These are phyloP conservation scores for Motacilla alba DNA, from an alignment of 2,113 vertebrate genomes.

Conservation along the genomic window DNA sequence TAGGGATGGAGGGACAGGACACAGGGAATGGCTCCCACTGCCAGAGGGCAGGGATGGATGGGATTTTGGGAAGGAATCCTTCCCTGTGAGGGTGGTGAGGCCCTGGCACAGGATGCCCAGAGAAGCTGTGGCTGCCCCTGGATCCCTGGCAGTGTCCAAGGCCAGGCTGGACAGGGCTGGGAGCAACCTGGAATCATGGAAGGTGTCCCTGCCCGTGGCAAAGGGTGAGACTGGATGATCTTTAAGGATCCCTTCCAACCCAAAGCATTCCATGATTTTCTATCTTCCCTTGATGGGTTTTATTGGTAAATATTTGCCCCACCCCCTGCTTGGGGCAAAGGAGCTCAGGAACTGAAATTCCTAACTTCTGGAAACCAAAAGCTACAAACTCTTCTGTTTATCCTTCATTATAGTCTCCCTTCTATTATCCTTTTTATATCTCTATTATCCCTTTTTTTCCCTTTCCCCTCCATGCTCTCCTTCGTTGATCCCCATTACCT, in stretches of 20 bases:
- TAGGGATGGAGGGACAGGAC: not conserved
- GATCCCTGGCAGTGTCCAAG: not conserved
- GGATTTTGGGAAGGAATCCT: rapidly evolving
- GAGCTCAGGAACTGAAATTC: not conserved
- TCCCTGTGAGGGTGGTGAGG: rapidly evolving
- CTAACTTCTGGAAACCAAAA: not conserved
- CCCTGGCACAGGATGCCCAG: not conserved
- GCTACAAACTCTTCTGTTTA: not conserved
- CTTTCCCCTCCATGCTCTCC: not conserved
- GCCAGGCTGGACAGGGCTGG: rapidly evolving
- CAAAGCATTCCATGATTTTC: not conserved
- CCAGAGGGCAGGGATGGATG: rapidly evolving
- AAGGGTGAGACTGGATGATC: rapidly evolving
- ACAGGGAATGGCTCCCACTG: not conserved
- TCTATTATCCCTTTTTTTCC: not conserved
- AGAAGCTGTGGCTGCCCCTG: not conserved
- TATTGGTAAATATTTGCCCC: not conserved
- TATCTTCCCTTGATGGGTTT: not conserved
- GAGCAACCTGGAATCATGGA: rapidly evolving
- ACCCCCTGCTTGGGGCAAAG: not conserved
- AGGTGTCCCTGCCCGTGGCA: not conserved
- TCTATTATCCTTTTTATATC: not conserved
- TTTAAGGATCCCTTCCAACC: not conserved
- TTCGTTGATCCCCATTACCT: not conserved
- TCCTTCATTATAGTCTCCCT: not conserved